Conservation (phyloP, 2,797 vertebrate genomes). For the Gadopsis bispinosus region DNA sequence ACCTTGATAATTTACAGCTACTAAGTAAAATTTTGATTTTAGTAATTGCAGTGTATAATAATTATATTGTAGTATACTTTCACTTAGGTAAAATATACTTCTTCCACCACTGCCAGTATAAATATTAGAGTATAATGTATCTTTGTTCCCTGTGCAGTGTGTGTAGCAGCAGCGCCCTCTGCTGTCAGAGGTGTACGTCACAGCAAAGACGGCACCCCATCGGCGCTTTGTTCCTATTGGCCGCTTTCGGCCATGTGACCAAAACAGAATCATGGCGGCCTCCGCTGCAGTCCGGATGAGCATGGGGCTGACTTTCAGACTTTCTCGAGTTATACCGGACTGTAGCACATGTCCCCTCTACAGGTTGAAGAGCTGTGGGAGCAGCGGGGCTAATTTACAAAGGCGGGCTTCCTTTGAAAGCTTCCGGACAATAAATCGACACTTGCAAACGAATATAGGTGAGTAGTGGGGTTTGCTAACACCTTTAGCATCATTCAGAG, state of each 20-base stretch:
- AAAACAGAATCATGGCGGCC: constrained; percentile 85
- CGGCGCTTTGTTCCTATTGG: constrained; percentile 67
- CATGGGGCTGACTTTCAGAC: constrained; percentile 81
- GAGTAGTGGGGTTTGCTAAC: constrained; percentile 57
- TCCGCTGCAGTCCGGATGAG: constrained; percentile 77
- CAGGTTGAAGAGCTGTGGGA: constrained; percentile 59
- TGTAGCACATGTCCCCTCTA: constrained; percentile 75
- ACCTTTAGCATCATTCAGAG: constrained; percentile 33
- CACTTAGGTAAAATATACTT: neutral
- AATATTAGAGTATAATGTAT: neutral
- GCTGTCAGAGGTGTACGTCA: constrained; percentile 21
- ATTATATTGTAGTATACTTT: neutral
- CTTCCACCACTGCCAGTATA: no score
- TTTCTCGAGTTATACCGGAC: constrained; percentile 72
- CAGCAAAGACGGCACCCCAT: fast-evolving
- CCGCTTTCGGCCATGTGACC: constrained; percentile 67
- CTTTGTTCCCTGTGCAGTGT: neutral
- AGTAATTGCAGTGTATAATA: neutral
- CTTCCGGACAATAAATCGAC: constrained; percentile 74
- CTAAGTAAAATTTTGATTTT: neutral
- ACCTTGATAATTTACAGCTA: no score
- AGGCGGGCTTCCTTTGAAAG: constrained; percentile 44
- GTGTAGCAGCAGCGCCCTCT: constrained; percentile 60
- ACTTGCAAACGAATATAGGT: constrained; percentile 81
- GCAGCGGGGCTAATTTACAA: constrained; percentile 9